Conservation (phyloP, 2,797 vertebrate species). For the Otolemur crassicaudatus region DNA sequence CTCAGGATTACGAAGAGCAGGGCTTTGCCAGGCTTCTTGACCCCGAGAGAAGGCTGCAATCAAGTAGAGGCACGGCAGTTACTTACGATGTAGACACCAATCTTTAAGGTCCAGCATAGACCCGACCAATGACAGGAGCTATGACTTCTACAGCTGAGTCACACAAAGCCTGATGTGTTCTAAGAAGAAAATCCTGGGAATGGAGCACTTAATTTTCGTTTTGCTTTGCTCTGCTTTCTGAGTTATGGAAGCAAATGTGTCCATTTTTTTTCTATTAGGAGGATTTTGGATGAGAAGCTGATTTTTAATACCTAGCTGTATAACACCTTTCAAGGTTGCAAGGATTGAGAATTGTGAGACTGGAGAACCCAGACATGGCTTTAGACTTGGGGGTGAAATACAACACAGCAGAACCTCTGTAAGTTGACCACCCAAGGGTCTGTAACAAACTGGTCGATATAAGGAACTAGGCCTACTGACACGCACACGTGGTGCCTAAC, state of each 20-base stretch:
- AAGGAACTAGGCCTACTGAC: too few species aligned
- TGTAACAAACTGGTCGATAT: too few species aligned
- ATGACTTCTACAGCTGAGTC: neutral
- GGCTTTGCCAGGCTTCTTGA: conserved; percentile 91
- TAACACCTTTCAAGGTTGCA: neutral
- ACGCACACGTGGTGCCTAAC: too few species aligned
- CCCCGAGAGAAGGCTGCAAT: conserved; percentile 91
- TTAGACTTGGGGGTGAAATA: neutral
- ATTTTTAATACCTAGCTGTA: neutral
- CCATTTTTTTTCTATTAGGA: neutral
- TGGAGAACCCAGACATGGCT: neutral
- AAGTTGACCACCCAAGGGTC: too few species aligned
- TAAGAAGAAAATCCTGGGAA: neutral
- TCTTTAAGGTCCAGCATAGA: neutral
- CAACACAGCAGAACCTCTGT: neutral
- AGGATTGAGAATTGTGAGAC: neutral
- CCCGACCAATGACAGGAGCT: neutral
- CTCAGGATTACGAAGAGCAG: conserved; percentile 94
- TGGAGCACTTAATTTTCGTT: neutral
- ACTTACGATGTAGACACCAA: neutral
- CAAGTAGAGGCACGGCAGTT: neutral
- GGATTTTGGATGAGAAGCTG: neutral
- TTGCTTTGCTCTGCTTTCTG: neutral
- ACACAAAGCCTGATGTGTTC: neutral
- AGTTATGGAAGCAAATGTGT: neutral